phyloP scores from a whole-genome alignment of 2,888 invertebrate genomes.

The Erebia ligea region DNA sequence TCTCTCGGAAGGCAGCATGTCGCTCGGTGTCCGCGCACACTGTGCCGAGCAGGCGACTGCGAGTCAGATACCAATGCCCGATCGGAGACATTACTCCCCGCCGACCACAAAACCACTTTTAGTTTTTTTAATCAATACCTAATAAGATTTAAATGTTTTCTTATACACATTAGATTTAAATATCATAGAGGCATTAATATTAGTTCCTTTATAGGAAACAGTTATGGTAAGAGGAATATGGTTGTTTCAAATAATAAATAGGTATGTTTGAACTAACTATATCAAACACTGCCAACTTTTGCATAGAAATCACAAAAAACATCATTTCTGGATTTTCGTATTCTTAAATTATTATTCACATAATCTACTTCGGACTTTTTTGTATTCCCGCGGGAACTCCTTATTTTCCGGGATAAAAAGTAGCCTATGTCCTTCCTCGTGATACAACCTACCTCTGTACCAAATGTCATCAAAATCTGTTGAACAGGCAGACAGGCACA shows the following conservation, averaged over 20 bases:
- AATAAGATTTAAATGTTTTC: neutral
- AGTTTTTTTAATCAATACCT: constrained; percentile 48
- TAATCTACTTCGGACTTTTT: too few relatives aligned
- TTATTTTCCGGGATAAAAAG: too few relatives aligned
- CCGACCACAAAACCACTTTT: constrained; percentile 50
- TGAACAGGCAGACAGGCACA: too few relatives aligned
- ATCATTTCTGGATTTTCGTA: neutral
- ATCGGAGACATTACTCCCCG: constrained; percentile 63
- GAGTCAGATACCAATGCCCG: constrained; percentile 33
- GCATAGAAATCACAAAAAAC: neutral
- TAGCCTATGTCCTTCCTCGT: too few relatives aligned
- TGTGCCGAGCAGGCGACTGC: constrained; percentile 51
- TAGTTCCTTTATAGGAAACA: neutral
- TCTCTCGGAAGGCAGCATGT: constrained; percentile 78
- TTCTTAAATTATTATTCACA: too few relatives aligned
- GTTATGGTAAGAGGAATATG: neutral
- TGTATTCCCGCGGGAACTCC: too few relatives aligned
- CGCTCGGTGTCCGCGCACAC: constrained; percentile 66
- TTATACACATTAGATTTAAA: neutral
- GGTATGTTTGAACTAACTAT: neutral
- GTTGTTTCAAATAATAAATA: neutral
- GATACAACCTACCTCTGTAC: too few relatives aligned
- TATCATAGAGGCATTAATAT: neutral
- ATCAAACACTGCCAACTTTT: neutral
- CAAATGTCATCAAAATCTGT: too few relatives aligned